Evolutionary conservation across 2,888 invertebrate genomes (phyloP), one percentile per base, ranked within the genome.

Genomic region (Heliconius cydno): DNA sequence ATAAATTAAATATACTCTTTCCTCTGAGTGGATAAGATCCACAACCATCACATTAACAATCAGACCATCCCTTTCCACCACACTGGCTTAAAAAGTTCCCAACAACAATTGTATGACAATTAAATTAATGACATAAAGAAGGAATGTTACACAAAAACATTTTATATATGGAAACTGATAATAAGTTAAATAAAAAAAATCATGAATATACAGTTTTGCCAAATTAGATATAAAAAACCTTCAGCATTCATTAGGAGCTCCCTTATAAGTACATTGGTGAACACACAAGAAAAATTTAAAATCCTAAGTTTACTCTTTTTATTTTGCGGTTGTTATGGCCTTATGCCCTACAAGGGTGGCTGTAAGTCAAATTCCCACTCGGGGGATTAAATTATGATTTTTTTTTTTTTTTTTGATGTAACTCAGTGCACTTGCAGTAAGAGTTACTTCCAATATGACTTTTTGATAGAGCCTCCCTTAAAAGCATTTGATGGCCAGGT

Each of bases 191-290:
- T 34, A 57, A 30, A 52, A 71, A 30, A 30, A 46, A 6, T 30
- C 22, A 38, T 25, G 25, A 68, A 68, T n/a, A 30, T 57, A 71
- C 52, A 52, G 22, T n/a, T 7, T 34, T 73, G 9, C 72, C 34
- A 71, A 71, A 34, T n/a, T 60, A 13, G 57, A 34, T 30, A 73
- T 10, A 60, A n/a, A 38, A 30, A 73, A 60, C 60, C n/a, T 73
- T 73, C 34, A n/a, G 38, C 13, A 73, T n/a, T 34, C 28, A 65
- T 28, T 65, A 65, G 28, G 12, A 65, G 25, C 28, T 65, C 65
- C 28, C 65, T 65, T 25, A 65, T 65, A 65, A 15, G 28, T 25
- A 13, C 65, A 41, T 57, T 57, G 57, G 22, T 9, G 57, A 9
- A 57, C 57, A 22, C 7, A n/a, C 22, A 57, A n/a, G 22, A 57